Conservation (phyloP, 1,140 invertebrate genomes). For the Apis florea region DNA sequence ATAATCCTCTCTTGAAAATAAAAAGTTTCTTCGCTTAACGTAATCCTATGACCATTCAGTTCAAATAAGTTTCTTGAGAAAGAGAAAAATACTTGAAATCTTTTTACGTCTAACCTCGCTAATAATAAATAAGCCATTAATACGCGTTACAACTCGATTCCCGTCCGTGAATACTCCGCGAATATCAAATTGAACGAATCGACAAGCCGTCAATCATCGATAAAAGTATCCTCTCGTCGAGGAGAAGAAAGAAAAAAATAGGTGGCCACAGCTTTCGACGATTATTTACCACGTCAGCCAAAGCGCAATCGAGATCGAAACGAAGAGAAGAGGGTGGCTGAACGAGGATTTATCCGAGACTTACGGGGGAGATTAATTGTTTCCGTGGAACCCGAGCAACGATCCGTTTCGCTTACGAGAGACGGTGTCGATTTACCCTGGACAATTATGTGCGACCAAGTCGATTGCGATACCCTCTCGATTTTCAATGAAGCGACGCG, state of each 20-base stretch:
- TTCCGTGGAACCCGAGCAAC: not conserved
- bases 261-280: constrained; percentile 9
- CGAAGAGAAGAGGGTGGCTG: not conserved
- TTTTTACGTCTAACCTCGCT: not conserved
- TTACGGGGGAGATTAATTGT: constrained; percentile 15
- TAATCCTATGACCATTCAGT: too few species aligned
- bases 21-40: not conserved
- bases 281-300: constrained; percentile 20
- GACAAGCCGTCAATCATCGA: not conserved
- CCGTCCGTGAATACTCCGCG: not conserved
- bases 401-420: constrained; percentile 35
- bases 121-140: constrained; percentile 11
- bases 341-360: constrained; percentile 15
- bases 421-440: constrained; percentile 18
- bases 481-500: constrained; percentile 8
- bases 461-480: not conserved
- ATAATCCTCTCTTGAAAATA: not conserved
- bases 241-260: not conserved
- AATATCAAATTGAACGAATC: constrained; percentile 11
- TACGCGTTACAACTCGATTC: not conserved
- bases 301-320: not conserved
- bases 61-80: not conserved
- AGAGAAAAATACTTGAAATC: not conserved
- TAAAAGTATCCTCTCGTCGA: not conserved
- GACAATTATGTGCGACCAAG: constrained; percentile 14